phyloP scores from a whole-genome alignment of 2,888 invertebrate species.

The Drosophila anomalata region DNA sequence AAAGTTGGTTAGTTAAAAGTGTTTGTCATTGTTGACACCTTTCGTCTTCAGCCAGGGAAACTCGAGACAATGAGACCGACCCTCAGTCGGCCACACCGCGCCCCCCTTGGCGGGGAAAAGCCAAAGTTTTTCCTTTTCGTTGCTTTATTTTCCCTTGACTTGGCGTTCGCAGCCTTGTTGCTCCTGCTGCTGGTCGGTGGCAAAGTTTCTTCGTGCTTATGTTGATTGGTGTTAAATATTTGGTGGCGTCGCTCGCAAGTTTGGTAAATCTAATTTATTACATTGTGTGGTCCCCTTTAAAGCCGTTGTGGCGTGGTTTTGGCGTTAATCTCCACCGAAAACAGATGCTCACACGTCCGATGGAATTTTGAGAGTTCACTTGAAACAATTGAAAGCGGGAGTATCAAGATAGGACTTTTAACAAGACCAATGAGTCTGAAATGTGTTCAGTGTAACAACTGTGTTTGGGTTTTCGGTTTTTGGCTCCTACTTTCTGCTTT shows the following conservation, averaged over 20 bases:
- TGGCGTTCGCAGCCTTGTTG: conserved; percentile 15
- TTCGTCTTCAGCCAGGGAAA: conserved; percentile 63
- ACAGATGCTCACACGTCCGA: conserved; percentile 44
- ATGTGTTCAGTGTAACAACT: background rate
- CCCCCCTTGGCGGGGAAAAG: conserved; percentile 47
- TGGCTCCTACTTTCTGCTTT: conserved; percentile 61
- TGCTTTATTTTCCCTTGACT: conserved; percentile 28
- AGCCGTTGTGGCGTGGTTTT: conserved; percentile 53
- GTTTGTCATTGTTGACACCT: conserved; percentile 79
- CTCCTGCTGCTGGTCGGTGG: conserved; percentile 3
- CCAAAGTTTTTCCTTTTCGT: conserved; percentile 60
- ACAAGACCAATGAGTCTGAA: too few species aligned
- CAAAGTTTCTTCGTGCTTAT: conserved; percentile 36
- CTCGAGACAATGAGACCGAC: conserved; percentile 62
- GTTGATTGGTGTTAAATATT: conserved; percentile 77
- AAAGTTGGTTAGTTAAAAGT: conserved; percentile 78
- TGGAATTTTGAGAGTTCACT: background rate
- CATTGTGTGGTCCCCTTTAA: conserved; percentile 63
- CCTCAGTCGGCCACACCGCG: conserved; percentile 7
- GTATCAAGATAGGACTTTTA: too few species aligned
- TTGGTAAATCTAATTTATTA: conserved; percentile 75
- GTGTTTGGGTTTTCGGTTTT: conserved; percentile 20
- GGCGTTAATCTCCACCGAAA: conserved; percentile 59
- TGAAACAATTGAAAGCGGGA: conserved; percentile 1
- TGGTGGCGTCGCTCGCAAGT: conserved; percentile 61